Percentiles rank a stretch among this genome's conserved stretches.
phyloP scores from a whole-genome alignment of 1,140 invertebrate species.

The Sycobia sp. region DNA sequence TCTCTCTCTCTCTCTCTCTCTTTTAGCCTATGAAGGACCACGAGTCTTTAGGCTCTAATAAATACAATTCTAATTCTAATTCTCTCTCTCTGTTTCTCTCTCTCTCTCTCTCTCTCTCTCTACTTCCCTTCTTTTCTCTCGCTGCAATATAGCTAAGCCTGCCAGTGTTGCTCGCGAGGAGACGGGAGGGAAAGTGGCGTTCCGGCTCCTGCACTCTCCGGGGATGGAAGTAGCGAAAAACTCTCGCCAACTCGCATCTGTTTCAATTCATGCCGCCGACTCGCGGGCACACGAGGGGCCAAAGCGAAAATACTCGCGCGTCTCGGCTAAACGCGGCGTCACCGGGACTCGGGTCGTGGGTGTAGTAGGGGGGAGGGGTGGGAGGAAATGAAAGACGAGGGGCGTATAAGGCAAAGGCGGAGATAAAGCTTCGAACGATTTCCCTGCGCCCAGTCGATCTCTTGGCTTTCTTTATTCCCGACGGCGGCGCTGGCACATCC shows the following conservation, averaged over 20 bases:
- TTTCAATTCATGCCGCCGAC: slow-evolving; percentile 59
- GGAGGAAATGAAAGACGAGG: slow-evolving; percentile 3
- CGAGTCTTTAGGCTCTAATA: no score
- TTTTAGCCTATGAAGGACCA: no score
- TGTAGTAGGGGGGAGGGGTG: no score
- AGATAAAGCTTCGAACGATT: slow-evolving; percentile 19
- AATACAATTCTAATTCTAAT: no score
- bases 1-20: no score
- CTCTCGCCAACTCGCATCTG: slow-evolving; percentile 59
- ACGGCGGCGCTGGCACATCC: background rate
- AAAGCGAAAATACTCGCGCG: slow-evolving; percentile 45
- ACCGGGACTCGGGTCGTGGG: no score
- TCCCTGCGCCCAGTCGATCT: background rate
- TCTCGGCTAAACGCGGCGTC: background rate
- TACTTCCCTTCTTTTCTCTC: no score
- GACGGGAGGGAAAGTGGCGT: background rate
- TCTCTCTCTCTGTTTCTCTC: no score
- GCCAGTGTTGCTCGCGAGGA: no score
- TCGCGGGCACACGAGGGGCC: slow-evolving; percentile 33
- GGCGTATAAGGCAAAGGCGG: background rate
- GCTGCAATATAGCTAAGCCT: no score
- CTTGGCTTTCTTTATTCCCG: slow-evolving; percentile 8
- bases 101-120: no score
- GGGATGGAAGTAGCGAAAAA: slow-evolving; percentile 47
- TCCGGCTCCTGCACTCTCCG: slow-evolving; percentile 6